Evolutionary conservation across 2,113 vertebrate species (phyloP).

Genomic region (Cephalopholis sonnerati): DNA sequence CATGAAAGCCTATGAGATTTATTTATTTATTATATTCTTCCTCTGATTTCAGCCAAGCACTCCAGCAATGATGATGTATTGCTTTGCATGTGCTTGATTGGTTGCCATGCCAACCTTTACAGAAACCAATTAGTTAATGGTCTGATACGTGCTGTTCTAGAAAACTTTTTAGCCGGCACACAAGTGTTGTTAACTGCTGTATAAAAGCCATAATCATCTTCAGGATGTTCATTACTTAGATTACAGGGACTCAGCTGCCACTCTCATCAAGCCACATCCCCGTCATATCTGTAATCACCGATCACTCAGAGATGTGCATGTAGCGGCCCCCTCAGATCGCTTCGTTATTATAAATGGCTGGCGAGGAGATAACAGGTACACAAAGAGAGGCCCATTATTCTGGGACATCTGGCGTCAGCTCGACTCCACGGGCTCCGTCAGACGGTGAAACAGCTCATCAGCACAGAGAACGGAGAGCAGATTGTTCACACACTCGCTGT

Average conservation of each 20-base stretch:
- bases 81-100: not conserved
- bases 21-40: not conserved
- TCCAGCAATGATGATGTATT: not conserved
- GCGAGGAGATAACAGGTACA: slow-evolving; percentile 56
- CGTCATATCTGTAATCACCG: slow-evolving; percentile 12
- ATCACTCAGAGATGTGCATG: slow-evolving; percentile 28
- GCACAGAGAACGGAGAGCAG: slow-evolving; percentile 49
- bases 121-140: not conserved
- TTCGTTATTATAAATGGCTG: slow-evolving; percentile 41
- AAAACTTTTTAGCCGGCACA: slow-evolving; percentile 9
- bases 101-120: slow-evolving; percentile 11
- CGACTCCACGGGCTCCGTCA: slow-evolving; percentile 40
- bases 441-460: slow-evolving; percentile 52
- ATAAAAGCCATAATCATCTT: slow-evolving; percentile 34
- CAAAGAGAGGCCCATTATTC: slow-evolving; percentile 53
- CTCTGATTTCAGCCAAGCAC: not conserved
- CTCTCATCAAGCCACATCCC: slow-evolving; percentile 19
- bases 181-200: not conserved
- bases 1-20: not conserved
- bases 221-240: slow-evolving; percentile 23
- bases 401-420: slow-evolving; percentile 56
- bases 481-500: slow-evolving; percentile 60
- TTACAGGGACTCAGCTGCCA: slow-evolving; percentile 13
- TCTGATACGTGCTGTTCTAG: not conserved
- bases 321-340: slow-evolving; percentile 9